These are phyloP conservation scores for Pteruthius melanotis DNA, from an alignment of 2,113 vertebrate species.

Conservation along the genomic window DNA sequence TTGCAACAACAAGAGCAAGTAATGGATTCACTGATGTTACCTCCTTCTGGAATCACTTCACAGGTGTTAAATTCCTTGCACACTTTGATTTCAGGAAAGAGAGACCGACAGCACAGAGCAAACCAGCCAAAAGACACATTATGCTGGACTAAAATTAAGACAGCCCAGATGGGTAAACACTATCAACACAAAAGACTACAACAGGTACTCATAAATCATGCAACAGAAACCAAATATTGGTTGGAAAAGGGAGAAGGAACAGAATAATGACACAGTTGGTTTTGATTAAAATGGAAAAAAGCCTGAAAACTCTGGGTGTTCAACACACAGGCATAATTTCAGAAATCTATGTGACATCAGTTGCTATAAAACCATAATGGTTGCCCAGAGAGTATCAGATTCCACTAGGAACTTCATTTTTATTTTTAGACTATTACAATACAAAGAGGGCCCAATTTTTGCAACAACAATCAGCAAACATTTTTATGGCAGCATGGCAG, in stretches of 20 bases:
- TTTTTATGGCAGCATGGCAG: neutral
- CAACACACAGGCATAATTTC: neutral
- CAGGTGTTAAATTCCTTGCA: constrained; percentile 40
- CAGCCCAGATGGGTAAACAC: constrained; percentile 46
- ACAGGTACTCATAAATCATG: constrained; percentile 61
- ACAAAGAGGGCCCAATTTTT: neutral
- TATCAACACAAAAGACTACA: constrained; percentile 37
- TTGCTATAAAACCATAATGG: neutral
- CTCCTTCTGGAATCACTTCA: constrained; percentile 26
- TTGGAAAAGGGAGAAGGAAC: neutral
- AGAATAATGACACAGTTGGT: constrained; percentile 25
- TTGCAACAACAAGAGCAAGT: neutral
- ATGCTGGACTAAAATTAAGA: constrained; percentile 39
- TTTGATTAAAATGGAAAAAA: constrained; percentile 39
- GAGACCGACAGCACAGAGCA: neutral
- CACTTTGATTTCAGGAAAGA: constrained; percentile 36
- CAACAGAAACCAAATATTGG: constrained; percentile 15
- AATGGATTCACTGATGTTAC: constrained; percentile 28
- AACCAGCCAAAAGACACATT: constrained; percentile 36
- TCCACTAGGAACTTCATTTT: neutral
- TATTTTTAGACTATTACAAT: constrained; percentile 17
- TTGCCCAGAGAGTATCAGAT: constrained; percentile 8
- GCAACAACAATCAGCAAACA: neutral
- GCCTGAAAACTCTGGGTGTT: constrained; percentile 19
- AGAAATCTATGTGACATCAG: constrained; percentile 30